Evolutionary conservation across 2,888 invertebrate species (phyloP).

Genomic region (Melanchra persicariae): DNA sequence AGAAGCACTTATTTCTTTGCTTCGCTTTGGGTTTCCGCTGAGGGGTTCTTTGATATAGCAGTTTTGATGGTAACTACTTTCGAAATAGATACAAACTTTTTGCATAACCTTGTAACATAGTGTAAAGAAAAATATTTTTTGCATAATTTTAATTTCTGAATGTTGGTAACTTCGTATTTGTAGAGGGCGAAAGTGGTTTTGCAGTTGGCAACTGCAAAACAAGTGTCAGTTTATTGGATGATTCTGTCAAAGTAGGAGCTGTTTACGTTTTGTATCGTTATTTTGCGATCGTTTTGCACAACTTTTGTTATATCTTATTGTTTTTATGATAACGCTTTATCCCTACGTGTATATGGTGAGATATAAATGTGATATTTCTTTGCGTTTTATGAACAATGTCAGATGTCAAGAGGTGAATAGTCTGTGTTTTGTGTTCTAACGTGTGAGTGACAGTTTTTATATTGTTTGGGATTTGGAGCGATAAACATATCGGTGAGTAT

Average conservation of each 20-base stretch:
- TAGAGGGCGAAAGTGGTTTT: slow-evolving; percentile 83
- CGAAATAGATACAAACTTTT: slow-evolving; percentile 18
- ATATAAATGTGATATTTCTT: slow-evolving; percentile 80
- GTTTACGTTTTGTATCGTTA: slow-evolving; percentile 90
- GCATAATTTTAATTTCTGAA: slow-evolving; percentile 52
- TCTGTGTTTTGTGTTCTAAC: slow-evolving; percentile 87
- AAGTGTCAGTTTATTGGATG: slow-evolving; percentile 83
- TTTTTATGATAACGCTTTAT: slow-evolving; percentile 86
- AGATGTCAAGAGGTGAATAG: slow-evolving; percentile 90
- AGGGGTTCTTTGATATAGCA: not conserved
- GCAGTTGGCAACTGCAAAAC: slow-evolving; percentile 81
- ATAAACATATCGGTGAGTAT: slow-evolving; percentile 89
- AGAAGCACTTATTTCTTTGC: not conserved
- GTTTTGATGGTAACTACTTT: not conserved
- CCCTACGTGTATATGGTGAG: slow-evolving; percentile 80
- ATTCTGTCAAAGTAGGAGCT: slow-evolving; percentile 90
- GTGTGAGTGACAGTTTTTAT: slow-evolving; percentile 88
- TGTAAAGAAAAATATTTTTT: slow-evolving; percentile 26
- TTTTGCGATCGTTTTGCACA: slow-evolving; percentile 89
- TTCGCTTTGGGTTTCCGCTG: not conserved
- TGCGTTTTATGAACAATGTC: slow-evolving; percentile 83
- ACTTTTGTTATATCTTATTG: slow-evolving; percentile 88
- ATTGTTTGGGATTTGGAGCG: slow-evolving; percentile 89
- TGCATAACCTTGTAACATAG: slow-evolving; percentile 27
- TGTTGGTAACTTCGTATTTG: slow-evolving; percentile 65